phyloP scores from a whole-genome alignment of 1,140 invertebrate genomes.

The Drosophila aff. region DNA sequence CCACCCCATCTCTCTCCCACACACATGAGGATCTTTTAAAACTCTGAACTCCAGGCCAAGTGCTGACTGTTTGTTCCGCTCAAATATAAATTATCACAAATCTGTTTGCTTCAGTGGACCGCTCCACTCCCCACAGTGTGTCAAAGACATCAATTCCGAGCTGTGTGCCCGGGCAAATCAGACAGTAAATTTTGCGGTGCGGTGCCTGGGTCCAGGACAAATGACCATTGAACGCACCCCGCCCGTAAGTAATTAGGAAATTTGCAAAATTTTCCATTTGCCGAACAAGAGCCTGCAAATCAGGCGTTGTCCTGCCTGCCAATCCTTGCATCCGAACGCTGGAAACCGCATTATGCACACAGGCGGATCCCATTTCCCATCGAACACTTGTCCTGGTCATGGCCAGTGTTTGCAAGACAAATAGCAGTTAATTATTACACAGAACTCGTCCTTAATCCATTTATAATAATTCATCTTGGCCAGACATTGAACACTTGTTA shows the following conservation, averaged over 20 bases:
- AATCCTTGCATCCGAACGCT: constrained; percentile 5
- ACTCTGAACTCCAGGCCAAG: neutral
- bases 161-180: neutral
- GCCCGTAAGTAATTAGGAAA: constrained; percentile 73
- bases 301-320: constrained; percentile 32
- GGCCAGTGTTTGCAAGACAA: constrained; percentile 52
- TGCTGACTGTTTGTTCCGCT: constrained; percentile 8
- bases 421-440: constrained; percentile 66
- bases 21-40: neutral
- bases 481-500: constrained; percentile 34
- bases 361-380: constrained; percentile 35
- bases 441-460: constrained; percentile 56
- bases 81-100: constrained; percentile 44
- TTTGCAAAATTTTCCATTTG: constrained; percentile 67
- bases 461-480: constrained; percentile 55
- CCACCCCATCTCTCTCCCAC: too few species aligned
- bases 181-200: constrained; percentile 23
- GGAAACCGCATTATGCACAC: constrained; percentile 38
- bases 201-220: neutral
- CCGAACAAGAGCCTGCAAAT: constrained; percentile 48
- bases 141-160: constrained; percentile 30
- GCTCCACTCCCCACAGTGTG: constrained; percentile 7
- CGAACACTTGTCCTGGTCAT: constrained; percentile 22
- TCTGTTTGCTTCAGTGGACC: constrained; percentile 37
- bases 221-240: constrained; percentile 3